These are phyloP conservation scores for Bubo scandiacus DNA, from an alignment of 2,113 vertebrate genomes.

Conservation along the genomic window DNA sequence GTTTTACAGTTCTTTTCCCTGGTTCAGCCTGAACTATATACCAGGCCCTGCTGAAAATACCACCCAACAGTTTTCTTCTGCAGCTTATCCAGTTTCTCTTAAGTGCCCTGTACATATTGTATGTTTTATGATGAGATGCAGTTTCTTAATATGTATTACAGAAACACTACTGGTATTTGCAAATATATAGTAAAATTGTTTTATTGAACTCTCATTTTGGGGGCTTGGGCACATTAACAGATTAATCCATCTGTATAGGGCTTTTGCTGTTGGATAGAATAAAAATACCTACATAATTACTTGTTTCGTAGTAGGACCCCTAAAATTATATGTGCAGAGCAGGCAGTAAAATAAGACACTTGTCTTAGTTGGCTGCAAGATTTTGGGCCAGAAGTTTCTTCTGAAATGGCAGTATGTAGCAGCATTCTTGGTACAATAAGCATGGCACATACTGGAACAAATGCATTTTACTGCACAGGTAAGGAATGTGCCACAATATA, in stretches of 20 bases:
- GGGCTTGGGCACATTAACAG: conserved; percentile 88
- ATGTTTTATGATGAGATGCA: conserved; percentile 89
- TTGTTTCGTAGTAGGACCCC: conserved; percentile 69
- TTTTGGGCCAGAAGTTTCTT: conserved; percentile 67
- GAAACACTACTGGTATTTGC: conserved; percentile 86
- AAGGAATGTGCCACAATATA: conserved; percentile 77
- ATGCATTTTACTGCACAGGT: conserved; percentile 79
- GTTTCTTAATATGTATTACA: conserved; percentile 85
- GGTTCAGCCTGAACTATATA: conserved; percentile 99
- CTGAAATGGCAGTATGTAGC: conserved; percentile 65
- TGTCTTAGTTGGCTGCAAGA: conserved; percentile 65
- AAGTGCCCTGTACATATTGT: conserved; percentile 97
- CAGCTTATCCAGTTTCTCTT: conserved; percentile 99
- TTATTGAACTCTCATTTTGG: conserved; percentile 87
- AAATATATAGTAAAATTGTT: conserved; percentile 83
- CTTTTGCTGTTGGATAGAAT: conserved; percentile 87
- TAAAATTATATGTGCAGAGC: conserved; percentile 64
- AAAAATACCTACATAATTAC: conserved; percentile 67
- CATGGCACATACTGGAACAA: conserved; percentile 73
- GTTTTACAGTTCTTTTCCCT: conserved; percentile 99
- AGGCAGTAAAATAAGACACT: conserved; percentile 67
- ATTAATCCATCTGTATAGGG: conserved; percentile 83
- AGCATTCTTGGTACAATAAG: conserved; percentile 70
- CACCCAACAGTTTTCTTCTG: conserved; percentile 99
- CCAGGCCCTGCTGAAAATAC: conserved; percentile 99